These are phyloP conservation scores for Seladonia tumulorum DNA, from an alignment of 2,888 invertebrate genomes.

Conservation along the genomic window DNA sequence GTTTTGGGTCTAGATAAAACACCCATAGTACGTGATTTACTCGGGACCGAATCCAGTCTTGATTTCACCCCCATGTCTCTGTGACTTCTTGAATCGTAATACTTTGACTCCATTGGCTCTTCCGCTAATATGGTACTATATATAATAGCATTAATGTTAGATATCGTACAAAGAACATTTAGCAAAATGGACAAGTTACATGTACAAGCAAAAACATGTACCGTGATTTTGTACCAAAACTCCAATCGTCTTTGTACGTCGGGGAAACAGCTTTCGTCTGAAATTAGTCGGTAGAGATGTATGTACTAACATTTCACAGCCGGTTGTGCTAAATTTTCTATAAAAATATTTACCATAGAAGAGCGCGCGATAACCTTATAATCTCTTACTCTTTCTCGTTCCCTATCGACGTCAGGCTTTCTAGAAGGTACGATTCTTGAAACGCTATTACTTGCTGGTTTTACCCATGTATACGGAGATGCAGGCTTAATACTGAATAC, in stretches of 20 bases:
- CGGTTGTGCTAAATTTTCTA: background rate
- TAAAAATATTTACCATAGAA: constrained; percentile 71
- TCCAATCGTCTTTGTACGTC: constrained; percentile 79
- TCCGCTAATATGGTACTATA: constrained; percentile 79
- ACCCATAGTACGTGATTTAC: constrained; percentile 76
- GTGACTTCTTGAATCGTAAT: constrained; percentile 77
- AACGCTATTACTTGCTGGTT: constrained; percentile 69
- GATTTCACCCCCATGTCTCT: constrained; percentile 82
- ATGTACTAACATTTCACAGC: background rate
- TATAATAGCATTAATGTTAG: constrained; percentile 6
- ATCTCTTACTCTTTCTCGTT: constrained; percentile 78
- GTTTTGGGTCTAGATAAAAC: constrained; percentile 83
- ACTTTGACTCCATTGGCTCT: constrained; percentile 74
- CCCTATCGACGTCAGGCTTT: constrained; percentile 66
- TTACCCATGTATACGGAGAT: constrained; percentile 81
- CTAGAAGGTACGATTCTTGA: constrained; percentile 63
- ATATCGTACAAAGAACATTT: background rate
- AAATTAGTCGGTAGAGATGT: constrained; percentile 21
- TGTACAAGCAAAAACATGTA: constrained; percentile 51
- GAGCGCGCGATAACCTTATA: constrained; percentile 78
- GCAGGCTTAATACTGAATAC: constrained; percentile 80
- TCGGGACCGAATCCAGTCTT: constrained; percentile 84
- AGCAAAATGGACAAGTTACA: background rate
- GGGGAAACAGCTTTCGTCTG: constrained; percentile 74
- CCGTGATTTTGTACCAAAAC: constrained; percentile 79